phyloP scores from a whole-genome alignment of 2,888 invertebrate species.

The Rhagonycha lutea region DNA sequence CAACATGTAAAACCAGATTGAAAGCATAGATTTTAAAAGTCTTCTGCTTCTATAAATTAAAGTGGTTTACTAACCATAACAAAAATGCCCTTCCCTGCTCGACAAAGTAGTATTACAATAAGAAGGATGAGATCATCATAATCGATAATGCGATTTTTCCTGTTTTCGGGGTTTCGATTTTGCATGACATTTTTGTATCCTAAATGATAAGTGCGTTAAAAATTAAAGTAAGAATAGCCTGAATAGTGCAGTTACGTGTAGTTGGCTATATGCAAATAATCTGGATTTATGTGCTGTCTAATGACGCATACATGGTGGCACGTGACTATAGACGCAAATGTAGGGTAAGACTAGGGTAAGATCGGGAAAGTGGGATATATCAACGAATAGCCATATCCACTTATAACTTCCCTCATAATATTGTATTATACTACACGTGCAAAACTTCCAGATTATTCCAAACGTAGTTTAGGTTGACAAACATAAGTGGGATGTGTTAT shows the following conservation, averaged over 20 bases:
- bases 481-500: slow-evolving; percentile 11
- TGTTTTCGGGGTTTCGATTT: not conserved
- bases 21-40: not conserved
- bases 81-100: slow-evolving; percentile 1
- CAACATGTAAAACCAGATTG: not conserved
- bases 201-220: not conserved
- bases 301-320: slow-evolving; percentile 32
- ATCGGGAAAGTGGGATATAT: slow-evolving; percentile 9
- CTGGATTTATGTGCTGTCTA: slow-evolving; percentile 33
- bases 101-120: slow-evolving; percentile 12
- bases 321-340: slow-evolving; percentile 28
- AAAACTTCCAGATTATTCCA: slow-evolving; percentile 19
- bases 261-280: slow-evolving; percentile 20
- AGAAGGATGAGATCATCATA: slow-evolving; percentile 18
- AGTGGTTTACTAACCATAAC: not conserved
- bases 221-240: not conserved
- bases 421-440: slow-evolving; percentile 24
- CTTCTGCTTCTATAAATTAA: not conserved
- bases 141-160: slow-evolving; percentile 22
- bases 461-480: slow-evolving; percentile 19
- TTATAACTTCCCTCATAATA: slow-evolving; percentile 24
- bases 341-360: slow-evolving; percentile 22
- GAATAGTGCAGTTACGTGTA: slow-evolving; percentile 13
- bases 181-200: not conserved
- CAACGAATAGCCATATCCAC: slow-evolving; percentile 25